Percentiles rank a stretch among this genome's conserved stretches.
Evolutionary conservation across 2,113 vertebrate species (phyloP).

Genomic region (Turdus rufiventris): DNA sequence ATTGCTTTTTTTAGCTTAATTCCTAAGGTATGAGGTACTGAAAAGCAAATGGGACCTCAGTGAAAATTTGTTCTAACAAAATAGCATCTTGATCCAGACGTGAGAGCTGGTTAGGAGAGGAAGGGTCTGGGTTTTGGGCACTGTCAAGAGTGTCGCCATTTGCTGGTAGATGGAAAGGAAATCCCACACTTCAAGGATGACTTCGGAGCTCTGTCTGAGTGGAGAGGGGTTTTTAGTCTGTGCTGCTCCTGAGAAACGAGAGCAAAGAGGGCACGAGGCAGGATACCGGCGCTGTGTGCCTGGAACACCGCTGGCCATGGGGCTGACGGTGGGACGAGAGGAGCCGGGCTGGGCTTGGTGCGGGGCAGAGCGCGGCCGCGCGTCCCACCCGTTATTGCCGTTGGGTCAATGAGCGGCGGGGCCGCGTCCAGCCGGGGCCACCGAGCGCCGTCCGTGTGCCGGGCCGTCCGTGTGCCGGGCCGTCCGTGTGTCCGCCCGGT

Average conservation of each 20-base stretch:
- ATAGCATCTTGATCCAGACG: not conserved
- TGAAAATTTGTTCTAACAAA: not conserved
- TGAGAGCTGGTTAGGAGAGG: not conserved
- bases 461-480: not conserved
- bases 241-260: rapidly evolving
- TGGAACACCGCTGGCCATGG: rapidly evolving
- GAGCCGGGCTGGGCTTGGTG: rapidly evolving
- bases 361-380: not conserved
- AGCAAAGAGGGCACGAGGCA: not conserved
- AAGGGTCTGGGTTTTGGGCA: not conserved
- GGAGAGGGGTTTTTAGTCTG: rapidly evolving
- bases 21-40: not conserved
- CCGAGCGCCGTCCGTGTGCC: not conserved
- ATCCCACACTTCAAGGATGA: not conserved
- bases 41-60: not conserved
- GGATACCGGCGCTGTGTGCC: rapidly evolving
- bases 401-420: not conserved
- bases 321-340: rapidly evolving
- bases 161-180: not conserved
- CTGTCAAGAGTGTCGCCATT: not conserved
- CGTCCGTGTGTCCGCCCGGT: not conserved
- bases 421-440: not conserved
- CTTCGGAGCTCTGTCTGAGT: not conserved
- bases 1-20: not conserved
- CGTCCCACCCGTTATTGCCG: not conserved